phyloP scores from a whole-genome alignment of 2,797 vertebrate species.

The Astyanax mexicanus region DNA sequence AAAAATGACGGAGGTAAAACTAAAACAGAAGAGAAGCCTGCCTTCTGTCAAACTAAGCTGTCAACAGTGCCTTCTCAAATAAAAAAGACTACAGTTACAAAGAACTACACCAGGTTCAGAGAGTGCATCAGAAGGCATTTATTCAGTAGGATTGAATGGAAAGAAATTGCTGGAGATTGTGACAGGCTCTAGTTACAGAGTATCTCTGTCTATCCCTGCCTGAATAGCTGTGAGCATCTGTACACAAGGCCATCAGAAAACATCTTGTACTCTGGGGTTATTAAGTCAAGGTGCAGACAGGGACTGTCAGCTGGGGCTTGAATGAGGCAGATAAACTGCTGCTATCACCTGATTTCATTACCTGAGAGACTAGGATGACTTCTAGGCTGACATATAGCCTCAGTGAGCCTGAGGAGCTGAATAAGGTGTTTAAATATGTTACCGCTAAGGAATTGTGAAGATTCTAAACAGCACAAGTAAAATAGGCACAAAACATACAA shows the following conservation, averaged over 20 bases:
- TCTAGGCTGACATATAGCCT: neutral
- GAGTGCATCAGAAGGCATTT: neutral
- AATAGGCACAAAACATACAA: neutral
- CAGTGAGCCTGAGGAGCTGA: neutral
- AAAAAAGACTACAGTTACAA: neutral
- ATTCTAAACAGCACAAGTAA: neutral
- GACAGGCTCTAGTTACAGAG: constrained; percentile 37
- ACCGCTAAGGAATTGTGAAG: neutral
- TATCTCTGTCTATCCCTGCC: neutral
- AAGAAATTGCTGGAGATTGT: constrained; percentile 18
- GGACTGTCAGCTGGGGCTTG: constrained; percentile 44
- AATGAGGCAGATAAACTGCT: constrained; percentile 20
- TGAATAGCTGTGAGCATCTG: constrained; percentile 31
- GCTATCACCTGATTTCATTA: constrained; percentile 31
- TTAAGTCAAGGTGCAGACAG: constrained; percentile 52
- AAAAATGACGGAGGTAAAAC: too few relatives aligned
- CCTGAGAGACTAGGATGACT: constrained; percentile 13
- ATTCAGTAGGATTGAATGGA: constrained; percentile 31
- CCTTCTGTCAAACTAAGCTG: neutral
- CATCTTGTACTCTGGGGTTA: constrained; percentile 37
- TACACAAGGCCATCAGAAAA: constrained; percentile 50
- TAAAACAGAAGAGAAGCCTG: too few relatives aligned
- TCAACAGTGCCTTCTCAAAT: neutral
- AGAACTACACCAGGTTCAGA: neutral
- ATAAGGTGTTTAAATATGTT: neutral